Base-by-base conservation (phyloP, 2,888 invertebrate genomes). In the Acanthosepion pharaonis region DNA sequence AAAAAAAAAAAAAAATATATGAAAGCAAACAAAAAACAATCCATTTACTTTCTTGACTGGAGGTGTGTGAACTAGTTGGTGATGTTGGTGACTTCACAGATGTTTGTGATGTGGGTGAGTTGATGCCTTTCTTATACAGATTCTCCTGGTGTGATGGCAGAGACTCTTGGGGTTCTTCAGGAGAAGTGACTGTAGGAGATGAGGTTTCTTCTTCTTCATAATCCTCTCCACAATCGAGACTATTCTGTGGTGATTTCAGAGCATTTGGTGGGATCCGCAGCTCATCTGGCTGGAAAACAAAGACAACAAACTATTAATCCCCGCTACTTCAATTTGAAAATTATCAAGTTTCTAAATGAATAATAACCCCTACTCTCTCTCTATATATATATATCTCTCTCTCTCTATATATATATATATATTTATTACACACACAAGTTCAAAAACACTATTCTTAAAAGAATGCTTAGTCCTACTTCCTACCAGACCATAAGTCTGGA, bases 171-270 rank as follows among this genome's bases (percentile, higher is more conserved):
- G 49, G 93, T 49, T 93, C 93, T 28, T 93, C 93, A 53, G 93
- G 93, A 53, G 93, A 93, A n/a, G 93, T 93, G 51, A 93, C 93
- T 23, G 93, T 93, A 9, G 93, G 51, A 93, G 93, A 93, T 93
- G 93, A 93, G 11, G 53, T 93, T n/a, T 93, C 93, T 18, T 93
- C 93, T 53, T 93, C 93, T 9, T 93, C 93, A 51, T 93, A 49
- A 49, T 93, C 93, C 49, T 93, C 93, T 49, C 93, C 93, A 49
- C 51, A 49, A 93, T 93, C 93, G 53, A 93, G 49, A 53, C 93
- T 93, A 33, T 93, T 93, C 49, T 93, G 93, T 15, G 93, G 53
- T n/a, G 53, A 93, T n/a, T 49, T n/a, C 28, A 93, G 51, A 11
- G 53, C 53, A 53, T 53, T 93, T 33, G 78, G n/a, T 78, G 78